Evolutionary conservation across 2,888 invertebrate genomes (phyloP), one percentile per base, ranked within the genome.

Genomic region (Noctua comes): DNA sequence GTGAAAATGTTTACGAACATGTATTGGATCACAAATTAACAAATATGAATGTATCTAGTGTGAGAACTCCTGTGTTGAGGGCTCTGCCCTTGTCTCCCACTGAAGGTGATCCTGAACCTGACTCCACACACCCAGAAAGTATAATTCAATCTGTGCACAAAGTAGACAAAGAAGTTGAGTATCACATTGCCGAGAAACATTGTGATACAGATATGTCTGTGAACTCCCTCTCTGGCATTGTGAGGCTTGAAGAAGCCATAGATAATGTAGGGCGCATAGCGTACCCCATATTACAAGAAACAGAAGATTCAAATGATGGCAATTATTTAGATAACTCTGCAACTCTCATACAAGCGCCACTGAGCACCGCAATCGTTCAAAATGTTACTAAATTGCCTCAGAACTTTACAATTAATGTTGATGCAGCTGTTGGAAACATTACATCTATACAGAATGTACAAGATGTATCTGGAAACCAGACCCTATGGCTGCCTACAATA

Each of bases 401-500:
- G 85, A 97, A 96, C 88, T 97, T 96, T 84, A 96, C 97, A 83
- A 96, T 97, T 43, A 97, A 97, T 92, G 96, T 97, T 82, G 96
- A 96, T 92, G 93, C 96, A 76, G 93, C 96, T 86, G 96, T 96
- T 64, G 94, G 96, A 69, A 97, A 97, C 81, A 95, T 97, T 68
- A 95, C 97, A 79, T 93, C 97, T 57, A 93, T 97, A 90, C 96
- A 97, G 84, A 97, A 96, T 94, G 95, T 97, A 69, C 97, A 96
- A 91, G 97, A 96, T 92, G 95, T 95, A 10, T 86, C 96, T 24
- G 95, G 96, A 62, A 95, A 93, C 81, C 96, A 95, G 87, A 97
- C 97, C 24, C 88, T 97, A 66, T 97, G 97, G 97, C 85, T 97
- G 82, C 97, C 97, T 7, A 97, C 97, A 68, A 95, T 97, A 81